A percentile compares a stretch with the other conserved stretches of the same genome.
Conservation (phyloP, 2,888 invertebrate genomes). For the Eupithecia pulchellata region DNA sequence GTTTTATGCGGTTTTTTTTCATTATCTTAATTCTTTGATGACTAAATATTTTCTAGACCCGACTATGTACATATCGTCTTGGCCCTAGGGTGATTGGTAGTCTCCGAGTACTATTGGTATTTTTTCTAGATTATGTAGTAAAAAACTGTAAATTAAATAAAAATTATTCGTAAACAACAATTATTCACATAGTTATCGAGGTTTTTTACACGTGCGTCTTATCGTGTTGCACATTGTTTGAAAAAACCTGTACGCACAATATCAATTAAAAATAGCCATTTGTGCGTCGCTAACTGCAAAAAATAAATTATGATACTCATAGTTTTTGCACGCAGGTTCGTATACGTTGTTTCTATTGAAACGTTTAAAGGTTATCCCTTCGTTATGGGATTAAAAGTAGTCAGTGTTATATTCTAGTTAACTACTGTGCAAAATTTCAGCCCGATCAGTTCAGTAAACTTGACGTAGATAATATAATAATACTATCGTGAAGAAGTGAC, state of each 20-base stretch:
- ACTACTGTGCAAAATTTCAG: too few species aligned
- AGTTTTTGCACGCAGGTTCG: not conserved
- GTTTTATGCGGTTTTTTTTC: too few species aligned
- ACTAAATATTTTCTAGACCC: too few species aligned
- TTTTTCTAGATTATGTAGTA: not conserved
- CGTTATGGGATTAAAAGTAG: too few species aligned
- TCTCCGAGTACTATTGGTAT: not conserved
- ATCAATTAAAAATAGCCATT: not conserved
- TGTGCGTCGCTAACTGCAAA: not conserved
- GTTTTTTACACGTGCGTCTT: not conserved
- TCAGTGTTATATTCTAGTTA: too few species aligned
- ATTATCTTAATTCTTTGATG: too few species aligned
- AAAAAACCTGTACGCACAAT: not conserved
- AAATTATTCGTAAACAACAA: constrained; percentile 1
- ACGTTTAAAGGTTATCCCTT: not conserved
- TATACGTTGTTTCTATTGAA: not conserved
- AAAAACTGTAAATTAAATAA: not conserved
- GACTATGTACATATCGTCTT: not conserved
- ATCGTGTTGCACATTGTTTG: not conserved
- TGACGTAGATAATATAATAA: too few species aligned
- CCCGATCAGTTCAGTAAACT: too few species aligned
- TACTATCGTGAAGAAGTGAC: too few species aligned
- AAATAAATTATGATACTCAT: not conserved
- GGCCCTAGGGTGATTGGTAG: not conserved
- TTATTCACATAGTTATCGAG: not conserved